Base-by-base conservation (phyloP, 2,113 vertebrate species). In the Condylura cristata region DNA sequence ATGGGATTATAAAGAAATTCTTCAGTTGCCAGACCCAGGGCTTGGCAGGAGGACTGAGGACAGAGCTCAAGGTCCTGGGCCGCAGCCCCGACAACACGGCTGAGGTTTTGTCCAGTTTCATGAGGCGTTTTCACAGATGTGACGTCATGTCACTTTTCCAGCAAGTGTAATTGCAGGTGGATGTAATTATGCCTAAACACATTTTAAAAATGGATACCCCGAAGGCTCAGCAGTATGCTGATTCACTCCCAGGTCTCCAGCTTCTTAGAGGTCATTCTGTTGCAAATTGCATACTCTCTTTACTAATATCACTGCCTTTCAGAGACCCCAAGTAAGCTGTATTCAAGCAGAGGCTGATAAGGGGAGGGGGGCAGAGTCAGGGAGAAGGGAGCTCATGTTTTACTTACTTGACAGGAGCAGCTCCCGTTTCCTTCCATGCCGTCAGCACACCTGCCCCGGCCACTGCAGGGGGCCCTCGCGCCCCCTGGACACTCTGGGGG, bases 401-500 rank as follows among this genome's bases (percentile, higher is more conserved):
- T 22, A 56, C 1, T 1, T 97, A 99, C 99, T 97, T 98, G 98
- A 96, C 99, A 99, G 63, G 75, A 97, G 89, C 99, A 99, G 0
- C 96, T 98, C 65, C 99, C 99, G 0, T 99, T 98, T 3, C 99
- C 99, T 7, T 98, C 97, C 13, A 99, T 96, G 22, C 99, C 99
- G 3, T 99, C 99, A 0, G 98, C 98, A 60, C 99, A 99, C 18
- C 0, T 28, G 8, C 99, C 99, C 79, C 98, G 98, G 91, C 94
- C 74, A 0, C 72, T 98, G 97, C 99, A 99, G 0, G 99, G 99
- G 0, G 83, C 85, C 0, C 20, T 65, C 0, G 98, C 98, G 70
- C 98, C 97, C 37, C 98, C 99, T 0, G 99, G 99, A 96, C 99
- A 99, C 18, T 98, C 99, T 99, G 51, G 61, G 82, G 87, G 51